phyloP scores from a whole-genome alignment of 2,797 vertebrate genomes.

The Arrhamphus sclerolepis region DNA sequence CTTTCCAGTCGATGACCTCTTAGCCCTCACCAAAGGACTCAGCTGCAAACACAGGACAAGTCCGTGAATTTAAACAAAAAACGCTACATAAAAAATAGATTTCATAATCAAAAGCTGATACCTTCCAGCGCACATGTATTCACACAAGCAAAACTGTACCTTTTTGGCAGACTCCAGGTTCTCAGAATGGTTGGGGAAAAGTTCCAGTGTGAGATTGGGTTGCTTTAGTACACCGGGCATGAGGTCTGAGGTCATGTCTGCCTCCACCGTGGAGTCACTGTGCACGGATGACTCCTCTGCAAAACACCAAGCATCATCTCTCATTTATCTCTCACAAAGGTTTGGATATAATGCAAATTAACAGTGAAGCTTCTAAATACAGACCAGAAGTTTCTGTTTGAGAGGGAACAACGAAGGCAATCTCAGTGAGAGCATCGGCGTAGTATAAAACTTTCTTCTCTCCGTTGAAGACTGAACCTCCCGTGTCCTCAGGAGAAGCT shows the following conservation, averaged over 20 bases:
- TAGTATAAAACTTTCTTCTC: constrained; percentile 96
- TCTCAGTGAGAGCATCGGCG: constrained; percentile 94
- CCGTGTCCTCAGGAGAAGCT: constrained; percentile 84
- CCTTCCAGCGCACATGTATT: neutral
- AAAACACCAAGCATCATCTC: constrained; percentile 7
- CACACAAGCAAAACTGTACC: constrained; percentile 70
- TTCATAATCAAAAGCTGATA: neutral
- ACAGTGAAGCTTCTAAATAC: constrained; percentile 42
- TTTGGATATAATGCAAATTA: too few relatives aligned
- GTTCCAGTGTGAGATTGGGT: constrained; percentile 90
- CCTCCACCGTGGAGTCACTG: constrained; percentile 89
- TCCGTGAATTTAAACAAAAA: constrained; percentile 12
- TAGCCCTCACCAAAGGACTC: constrained; percentile 90
- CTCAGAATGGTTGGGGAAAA: constrained; percentile 93
- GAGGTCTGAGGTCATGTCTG: constrained; percentile 88
- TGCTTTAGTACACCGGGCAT: constrained; percentile 88
- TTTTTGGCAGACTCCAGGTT: constrained; percentile 90
- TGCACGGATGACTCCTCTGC: constrained; percentile 89
- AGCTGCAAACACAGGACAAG: constrained; percentile 66
- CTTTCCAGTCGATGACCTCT: constrained; percentile 89
- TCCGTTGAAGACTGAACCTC: constrained; percentile 91
- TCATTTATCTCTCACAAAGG: neutral
- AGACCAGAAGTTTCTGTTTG: constrained; percentile 88
- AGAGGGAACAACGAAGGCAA: constrained; percentile 94
- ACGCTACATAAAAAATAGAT: neutral